Base-by-base conservation (phyloP, 2,113 vertebrate genomes). In the Arizona elegans region DNA sequence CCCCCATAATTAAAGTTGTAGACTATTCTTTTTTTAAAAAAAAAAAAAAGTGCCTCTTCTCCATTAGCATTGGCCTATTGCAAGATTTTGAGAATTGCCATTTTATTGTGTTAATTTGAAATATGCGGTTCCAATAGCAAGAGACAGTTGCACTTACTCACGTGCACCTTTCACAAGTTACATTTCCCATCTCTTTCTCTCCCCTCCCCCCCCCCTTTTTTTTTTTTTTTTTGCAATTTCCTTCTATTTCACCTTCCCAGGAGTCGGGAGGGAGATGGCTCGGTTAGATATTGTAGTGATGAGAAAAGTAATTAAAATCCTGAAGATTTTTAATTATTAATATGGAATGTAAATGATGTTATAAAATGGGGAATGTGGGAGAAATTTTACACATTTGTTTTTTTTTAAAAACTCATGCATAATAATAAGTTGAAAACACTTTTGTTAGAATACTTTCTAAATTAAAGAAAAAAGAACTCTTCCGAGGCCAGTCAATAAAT, bases 301-400 rank as follows among this genome's bases (percentile, higher is more conserved):
- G 97, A 96, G 98, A 97, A 97, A 96, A 97, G 98, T 98, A 97
- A 98, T 97, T 98, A 98, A 97, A 97, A 97, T 93, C 97, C 97
- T 97, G 97, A 97, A 97, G 96, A 95, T 94, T 96, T 96, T 96
- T 97, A 96, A 98, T 98, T 97, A 97, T 98, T 98, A 97, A 98
- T 96, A 96, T 96, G 96, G 96, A 97, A 98, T 98, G 98, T 97
- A 98, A 98, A 97, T 97, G 97, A 97, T 97, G 96, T 96, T 98
- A 97, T 97, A 97, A 97, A 97, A 96, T 95, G 95, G 94, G 95
- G 95, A 97, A 97, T 97, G 96, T 90, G 89, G 97, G 93, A 95
- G 96, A 97, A 97, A 98, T 97, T 97, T 98, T 98, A 97, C 97
- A 98, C 97, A 97, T 97, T 98, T 97, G 97, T 98, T 95, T 95